phyloP scores from a whole-genome alignment of 2,797 vertebrate genomes.

The Valencia hispanica region DNA sequence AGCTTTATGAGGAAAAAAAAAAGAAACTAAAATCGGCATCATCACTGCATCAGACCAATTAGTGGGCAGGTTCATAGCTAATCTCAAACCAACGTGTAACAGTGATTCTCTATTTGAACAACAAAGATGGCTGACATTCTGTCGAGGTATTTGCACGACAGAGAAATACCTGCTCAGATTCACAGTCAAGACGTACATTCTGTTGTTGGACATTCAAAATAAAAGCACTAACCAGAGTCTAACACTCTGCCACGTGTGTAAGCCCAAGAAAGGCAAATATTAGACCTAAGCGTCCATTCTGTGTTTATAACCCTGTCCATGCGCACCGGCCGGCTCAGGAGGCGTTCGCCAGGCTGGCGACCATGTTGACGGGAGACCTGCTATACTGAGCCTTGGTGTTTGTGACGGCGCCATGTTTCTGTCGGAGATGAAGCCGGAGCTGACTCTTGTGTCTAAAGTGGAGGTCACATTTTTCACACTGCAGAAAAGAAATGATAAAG shows the following conservation, averaged over 20 bases:
- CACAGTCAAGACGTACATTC: slow-evolving; percentile 71
- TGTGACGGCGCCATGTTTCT: slow-evolving; percentile 96
- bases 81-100: slow-evolving; percentile 58
- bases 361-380: slow-evolving; percentile 76
- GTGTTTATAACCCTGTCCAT: slow-evolving; percentile 32
- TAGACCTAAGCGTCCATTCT: slow-evolving; percentile 30
- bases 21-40: neutral
- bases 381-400: slow-evolving; percentile 95
- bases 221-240: slow-evolving; percentile 48
- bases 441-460: slow-evolving; percentile 99
- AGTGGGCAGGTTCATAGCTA: slow-evolving; percentile 30
- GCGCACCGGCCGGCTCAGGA: slow-evolving; percentile 76
- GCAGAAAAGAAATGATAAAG: slow-evolving; percentile 3
- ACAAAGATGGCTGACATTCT: slow-evolving; percentile 38
- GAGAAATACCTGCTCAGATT: slow-evolving; percentile 46
- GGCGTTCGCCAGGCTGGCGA: slow-evolving; percentile 79
- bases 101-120: slow-evolving; percentile 43
- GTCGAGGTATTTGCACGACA: slow-evolving; percentile 28
- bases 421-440: slow-evolving; percentile 93
- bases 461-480: slow-evolving; percentile 98
- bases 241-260: slow-evolving; percentile 51
- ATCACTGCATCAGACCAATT: slow-evolving; percentile 30
- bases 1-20: slow-evolving; percentile 35
- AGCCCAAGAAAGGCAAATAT: slow-evolving; percentile 49
- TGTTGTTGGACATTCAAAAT: slow-evolving; percentile 56